Evolutionary conservation across 2,888 invertebrate genomes (phyloP).

Genomic region (Pyrrhia umbra): DNA sequence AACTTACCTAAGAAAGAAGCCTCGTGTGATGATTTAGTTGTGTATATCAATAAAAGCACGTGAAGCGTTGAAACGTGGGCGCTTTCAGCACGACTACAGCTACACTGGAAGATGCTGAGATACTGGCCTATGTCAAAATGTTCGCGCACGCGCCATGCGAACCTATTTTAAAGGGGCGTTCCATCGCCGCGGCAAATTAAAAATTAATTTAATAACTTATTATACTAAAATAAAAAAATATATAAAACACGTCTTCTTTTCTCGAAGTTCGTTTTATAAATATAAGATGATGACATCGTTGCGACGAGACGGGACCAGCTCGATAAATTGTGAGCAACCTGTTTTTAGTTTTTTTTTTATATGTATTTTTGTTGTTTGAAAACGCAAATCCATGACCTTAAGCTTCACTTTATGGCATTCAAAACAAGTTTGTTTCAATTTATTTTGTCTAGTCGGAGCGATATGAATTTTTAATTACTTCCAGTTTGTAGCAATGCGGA

Average conservation of each 20-base stretch:
- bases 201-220: neutral
- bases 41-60: conserved; percentile 31
- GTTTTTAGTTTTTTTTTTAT: conserved; percentile 28
- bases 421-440: conserved; percentile 47
- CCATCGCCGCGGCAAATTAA: conserved; percentile 30
- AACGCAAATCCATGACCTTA: conserved; percentile 41
- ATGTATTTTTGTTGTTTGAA: conserved; percentile 18
- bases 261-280: conserved; percentile 18
- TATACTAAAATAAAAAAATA: neutral
- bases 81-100: conserved; percentile 56
- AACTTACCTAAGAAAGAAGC: conserved; percentile 53
- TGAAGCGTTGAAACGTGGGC: conserved; percentile 39
- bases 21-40: conserved; percentile 44
- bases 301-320: conserved; percentile 5
- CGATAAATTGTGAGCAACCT: conserved; percentile 26
- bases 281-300: conserved; percentile 10
- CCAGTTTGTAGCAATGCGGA: conserved; percentile 24
- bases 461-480: conserved; percentile 35
- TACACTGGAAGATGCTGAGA: conserved; percentile 67
- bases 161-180: conserved; percentile 55
- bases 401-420: conserved; percentile 32
- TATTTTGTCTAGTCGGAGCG: conserved; percentile 16
- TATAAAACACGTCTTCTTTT: conserved; percentile 2
- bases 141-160: conserved; percentile 71
- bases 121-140: conserved; percentile 66